Base-by-base conservation (phyloP, 2,888 invertebrate genomes). In the Teinopalpus imperialis region DNA sequence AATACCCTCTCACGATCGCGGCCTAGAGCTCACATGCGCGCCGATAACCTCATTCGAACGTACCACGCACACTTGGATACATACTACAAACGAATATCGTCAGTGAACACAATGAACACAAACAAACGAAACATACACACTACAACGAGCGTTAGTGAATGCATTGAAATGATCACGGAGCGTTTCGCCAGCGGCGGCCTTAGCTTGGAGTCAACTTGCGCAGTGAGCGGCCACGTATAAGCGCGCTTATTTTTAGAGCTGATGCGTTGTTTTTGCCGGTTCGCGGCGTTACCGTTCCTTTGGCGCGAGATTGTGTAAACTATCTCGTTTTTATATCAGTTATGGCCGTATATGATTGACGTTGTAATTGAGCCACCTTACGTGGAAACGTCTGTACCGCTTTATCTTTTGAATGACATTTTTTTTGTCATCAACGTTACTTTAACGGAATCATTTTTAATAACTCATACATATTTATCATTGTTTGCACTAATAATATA, bases 211-310 rank as follows among this genome's bases (percentile, higher is more conserved):
- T 59, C 58, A 59, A 63, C 67, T 67, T 65, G 72, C 71, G 70
- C 66, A 64, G 62, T 60, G 59, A 52, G 40, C 47, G 60, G 64
- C 61, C 61, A 61, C 59, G 61, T 51, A 51, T 56, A 59, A 56
- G 55, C 46, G 61, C 48, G 68, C 61, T 65, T 81, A 85, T 85
- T 87, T 87, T 85, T 87, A 87, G 87, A 79, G 71, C 69, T 85
- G 87, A 86, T 83, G 78, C 66, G 69, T 65, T 74, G 81, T 81
- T 82, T 78, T 79, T 77, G 75, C 74, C 57, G 66, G 53, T 31
- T 40, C 40, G 52, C 39, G 34, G 18, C 47, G 48, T 60, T 64
- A 69, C 72, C 63, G 69, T 71, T 64, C 52, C 54, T 62, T 67
- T 61, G 64, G 59, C 57, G 68, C 57, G 61, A 66, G 60, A 39